Evolutionary conservation across 2,113 vertebrate genomes (phyloP).

Genomic region (Catharus bicknelli): DNA sequence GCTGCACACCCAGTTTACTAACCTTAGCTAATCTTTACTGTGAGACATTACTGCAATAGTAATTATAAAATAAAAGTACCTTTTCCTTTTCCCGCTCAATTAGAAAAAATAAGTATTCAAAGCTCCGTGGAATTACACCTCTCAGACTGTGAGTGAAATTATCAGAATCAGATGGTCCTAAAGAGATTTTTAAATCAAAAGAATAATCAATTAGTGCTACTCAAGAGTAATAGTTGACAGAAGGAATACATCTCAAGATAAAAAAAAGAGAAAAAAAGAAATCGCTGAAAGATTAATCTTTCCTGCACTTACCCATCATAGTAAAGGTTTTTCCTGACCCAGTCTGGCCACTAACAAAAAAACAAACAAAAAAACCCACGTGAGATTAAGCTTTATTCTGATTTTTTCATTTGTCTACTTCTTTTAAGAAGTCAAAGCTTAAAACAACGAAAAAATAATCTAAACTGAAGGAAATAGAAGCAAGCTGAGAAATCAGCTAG

Average conservation of each 20-base stretch:
- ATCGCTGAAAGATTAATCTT: neutral
- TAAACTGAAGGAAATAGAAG: neutral
- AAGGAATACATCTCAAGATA: neutral
- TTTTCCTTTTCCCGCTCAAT: slow-evolving; percentile 92
- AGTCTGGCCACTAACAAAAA: slow-evolving; percentile 87
- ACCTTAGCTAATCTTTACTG: neutral
- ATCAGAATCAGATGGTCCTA: slow-evolving; percentile 92
- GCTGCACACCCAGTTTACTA: neutral
- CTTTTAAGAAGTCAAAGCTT: neutral
- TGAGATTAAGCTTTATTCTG: neutral
- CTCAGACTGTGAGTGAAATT: slow-evolving; percentile 92
- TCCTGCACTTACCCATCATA: slow-evolving; percentile 88
- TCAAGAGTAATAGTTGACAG: neutral
- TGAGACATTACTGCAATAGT: neutral
- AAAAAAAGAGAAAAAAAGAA: neutral
- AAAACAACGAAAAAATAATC: neutral
- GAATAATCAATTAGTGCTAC: neutral
- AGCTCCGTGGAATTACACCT: slow-evolving; percentile 94
- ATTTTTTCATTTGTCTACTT: neutral
- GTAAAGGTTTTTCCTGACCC: slow-evolving; percentile 97
- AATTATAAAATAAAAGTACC: slow-evolving; percentile 68
- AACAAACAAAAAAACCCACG: neutral
- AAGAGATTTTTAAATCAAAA: neutral
- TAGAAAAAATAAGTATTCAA: slow-evolving; percentile 96
- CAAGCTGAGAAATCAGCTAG: neutral